Evolutionary conservation across 2,888 invertebrate genomes (phyloP).

Genomic region (Scotopteryx bipunctaria): DNA sequence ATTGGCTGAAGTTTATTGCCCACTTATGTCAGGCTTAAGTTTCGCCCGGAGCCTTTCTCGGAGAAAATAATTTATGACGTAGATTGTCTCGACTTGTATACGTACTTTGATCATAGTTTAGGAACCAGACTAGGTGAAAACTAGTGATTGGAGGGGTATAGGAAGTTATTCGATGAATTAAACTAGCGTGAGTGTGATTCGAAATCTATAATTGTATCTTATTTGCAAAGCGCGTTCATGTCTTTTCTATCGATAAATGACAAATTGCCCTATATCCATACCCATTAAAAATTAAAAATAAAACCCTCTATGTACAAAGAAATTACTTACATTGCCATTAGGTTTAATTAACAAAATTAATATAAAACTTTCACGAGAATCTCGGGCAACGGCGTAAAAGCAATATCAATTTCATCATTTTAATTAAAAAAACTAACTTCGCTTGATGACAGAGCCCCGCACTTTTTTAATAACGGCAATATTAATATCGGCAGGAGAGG

Average conservation of each 20-base stretch:
- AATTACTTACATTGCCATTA: slow-evolving; percentile 75
- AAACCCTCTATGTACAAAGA: slow-evolving; percentile 78
- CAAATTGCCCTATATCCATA: slow-evolving; percentile 36
- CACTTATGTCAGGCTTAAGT: slow-evolving; percentile 84
- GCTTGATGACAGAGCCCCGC: slow-evolving; percentile 80
- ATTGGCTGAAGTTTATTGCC: slow-evolving; percentile 84
- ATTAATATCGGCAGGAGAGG: slow-evolving; percentile 59
- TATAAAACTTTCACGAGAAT: slow-evolving; percentile 82
- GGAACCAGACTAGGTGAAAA: slow-evolving; percentile 29
- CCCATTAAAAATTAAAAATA: slow-evolving; percentile 76
- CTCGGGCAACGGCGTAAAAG: slow-evolving; percentile 74
- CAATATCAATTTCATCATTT: slow-evolving; percentile 84
- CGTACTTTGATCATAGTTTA: slow-evolving; percentile 73
- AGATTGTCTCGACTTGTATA: slow-evolving; percentile 75
- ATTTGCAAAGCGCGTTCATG: slow-evolving; percentile 15
- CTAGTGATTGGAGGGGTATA: neutral
- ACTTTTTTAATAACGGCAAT: slow-evolving; percentile 84
- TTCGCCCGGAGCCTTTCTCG: slow-evolving; percentile 79
- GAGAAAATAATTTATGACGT: slow-evolving; percentile 81
- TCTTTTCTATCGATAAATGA: neutral
- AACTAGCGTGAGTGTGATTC: neutral
- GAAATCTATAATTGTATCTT: too few species aligned
- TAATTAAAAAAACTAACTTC: slow-evolving; percentile 83
- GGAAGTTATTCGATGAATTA: neutral
- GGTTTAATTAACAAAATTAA: slow-evolving; percentile 82